Percentiles rank a stretch among this genome's conserved stretches.
phyloP scores from a whole-genome alignment of 2,113 vertebrate species.

The Myxocyprinus asiaticus region DNA sequence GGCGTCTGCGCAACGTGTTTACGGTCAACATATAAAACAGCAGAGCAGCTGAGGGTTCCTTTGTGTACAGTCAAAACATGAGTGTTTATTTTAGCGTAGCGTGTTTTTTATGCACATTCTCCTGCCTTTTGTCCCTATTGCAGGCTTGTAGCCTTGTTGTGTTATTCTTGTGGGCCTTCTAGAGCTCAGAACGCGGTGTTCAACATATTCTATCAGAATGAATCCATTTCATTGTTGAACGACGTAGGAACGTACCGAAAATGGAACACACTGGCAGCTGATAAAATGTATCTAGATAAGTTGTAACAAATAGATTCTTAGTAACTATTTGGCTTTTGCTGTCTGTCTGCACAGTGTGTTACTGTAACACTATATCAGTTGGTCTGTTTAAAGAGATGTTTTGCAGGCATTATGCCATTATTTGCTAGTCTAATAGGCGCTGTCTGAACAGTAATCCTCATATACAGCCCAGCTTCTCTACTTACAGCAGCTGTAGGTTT shows the following conservation, averaged over 20 bases:
- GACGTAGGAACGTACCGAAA: background rate
- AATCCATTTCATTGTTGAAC: conserved; percentile 40
- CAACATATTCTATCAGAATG: conserved; percentile 64
- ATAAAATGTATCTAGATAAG: conserved; percentile 12
- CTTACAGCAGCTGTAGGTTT: conserved; percentile 9
- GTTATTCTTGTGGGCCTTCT: conserved; percentile 79
- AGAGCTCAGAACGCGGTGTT: conserved; percentile 65
- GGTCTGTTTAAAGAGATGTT: conserved; percentile 14
- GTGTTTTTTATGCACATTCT: conserved; percentile 59
- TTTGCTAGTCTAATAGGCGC: conserved; percentile 31
- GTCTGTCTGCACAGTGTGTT: background rate
- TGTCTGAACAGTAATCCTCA: background rate
- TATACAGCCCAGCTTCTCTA: background rate
- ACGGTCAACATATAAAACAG: conserved; percentile 20
- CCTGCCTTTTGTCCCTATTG: conserved; percentile 74
- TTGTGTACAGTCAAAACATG: conserved; percentile 7
- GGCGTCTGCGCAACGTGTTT: conserved; percentile 50
- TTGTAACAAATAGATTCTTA: background rate
- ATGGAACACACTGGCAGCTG: background rate
- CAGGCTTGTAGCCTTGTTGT: conserved; percentile 67
- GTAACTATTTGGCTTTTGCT: background rate
- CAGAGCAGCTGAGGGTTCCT: background rate
- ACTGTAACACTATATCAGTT: conserved; percentile 4
- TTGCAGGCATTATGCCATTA: conserved; percentile 30
- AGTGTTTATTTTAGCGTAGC: conserved; percentile 36